phyloP scores from a whole-genome alignment of 2,888 invertebrate genomes.

The Listrodromus nycthemerus region DNA sequence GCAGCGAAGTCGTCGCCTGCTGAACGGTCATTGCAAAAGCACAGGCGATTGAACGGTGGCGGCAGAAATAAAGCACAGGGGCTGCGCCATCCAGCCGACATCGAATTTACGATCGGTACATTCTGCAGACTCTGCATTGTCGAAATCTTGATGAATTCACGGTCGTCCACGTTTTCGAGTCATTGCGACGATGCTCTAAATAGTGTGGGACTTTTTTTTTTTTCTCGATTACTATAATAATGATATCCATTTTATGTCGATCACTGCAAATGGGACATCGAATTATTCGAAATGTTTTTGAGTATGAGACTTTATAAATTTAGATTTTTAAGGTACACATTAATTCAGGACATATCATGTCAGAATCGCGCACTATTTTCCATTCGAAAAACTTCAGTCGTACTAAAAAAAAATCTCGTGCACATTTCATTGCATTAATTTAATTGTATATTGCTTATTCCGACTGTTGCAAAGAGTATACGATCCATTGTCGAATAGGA shows the following conservation, averaged over 20 bases:
- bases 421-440: not conserved
- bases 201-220: too few relatives aligned
- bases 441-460: too few relatives aligned
- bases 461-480: too few relatives aligned
- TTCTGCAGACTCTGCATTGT: constrained; percentile 27
- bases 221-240: too few relatives aligned
- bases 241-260: too few relatives aligned
- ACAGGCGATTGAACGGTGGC: constrained; percentile 46
- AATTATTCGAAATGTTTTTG: too few relatives aligned
- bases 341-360: too few relatives aligned
- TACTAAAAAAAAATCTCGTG: not conserved
- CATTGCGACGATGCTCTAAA: constrained; percentile 12
- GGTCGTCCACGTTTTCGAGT: constrained; percentile 32
- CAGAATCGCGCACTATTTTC: not conserved
- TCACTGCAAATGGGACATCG: too few relatives aligned
- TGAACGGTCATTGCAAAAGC: constrained; percentile 58
- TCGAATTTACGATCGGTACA: constrained; percentile 57
- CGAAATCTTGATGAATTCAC: constrained; percentile 34
- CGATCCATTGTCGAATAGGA: too few relatives aligned
- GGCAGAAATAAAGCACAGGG: constrained; percentile 60
- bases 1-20: constrained; percentile 30
- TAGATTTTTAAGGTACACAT: not conserved
- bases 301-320: not conserved
- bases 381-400: not conserved
- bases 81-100: constrained; percentile 37